These are phyloP conservation scores for Eilema caniola DNA, from an alignment of 2,888 invertebrate genomes.

Conservation along the genomic window DNA sequence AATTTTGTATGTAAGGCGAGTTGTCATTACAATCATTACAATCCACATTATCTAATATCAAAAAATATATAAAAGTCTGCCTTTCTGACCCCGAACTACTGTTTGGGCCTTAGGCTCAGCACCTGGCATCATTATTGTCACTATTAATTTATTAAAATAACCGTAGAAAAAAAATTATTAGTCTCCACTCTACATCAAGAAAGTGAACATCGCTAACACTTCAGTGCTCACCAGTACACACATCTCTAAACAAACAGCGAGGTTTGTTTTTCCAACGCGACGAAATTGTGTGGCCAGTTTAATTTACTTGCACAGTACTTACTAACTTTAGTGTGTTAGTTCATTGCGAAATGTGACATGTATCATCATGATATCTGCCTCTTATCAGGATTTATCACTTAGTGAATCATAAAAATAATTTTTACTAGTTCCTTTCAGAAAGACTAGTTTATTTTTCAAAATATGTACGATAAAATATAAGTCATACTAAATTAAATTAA, in stretches of 20 bases:
- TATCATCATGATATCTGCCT: slow-evolving; percentile 7
- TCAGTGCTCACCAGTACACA: slow-evolving; percentile 46
- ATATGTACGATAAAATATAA: too few relatives aligned
- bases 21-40: too few relatives aligned
- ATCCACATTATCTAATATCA: too few relatives aligned
- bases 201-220: slow-evolving; percentile 27
- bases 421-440: background rate
- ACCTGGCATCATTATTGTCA: too few relatives aligned
- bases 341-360: slow-evolving; percentile 45
- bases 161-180: too few relatives aligned
- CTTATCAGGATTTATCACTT: slow-evolving; percentile 21
- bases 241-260: slow-evolving; percentile 56
- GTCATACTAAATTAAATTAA: too few relatives aligned
- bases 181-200: background rate
- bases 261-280: slow-evolving; percentile 61
- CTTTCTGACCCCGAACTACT: too few relatives aligned
- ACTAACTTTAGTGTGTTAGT: slow-evolving; percentile 35
- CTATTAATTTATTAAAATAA: too few relatives aligned
- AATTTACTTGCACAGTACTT: slow-evolving; percentile 54
- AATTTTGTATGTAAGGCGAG: too few relatives aligned
- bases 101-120: too few relatives aligned
- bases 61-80: too few relatives aligned
- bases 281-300: slow-evolving; percentile 56
- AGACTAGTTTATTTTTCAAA: too few relatives aligned
- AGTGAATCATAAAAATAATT: slow-evolving; percentile 1